phyloP scores from a whole-genome alignment of 1,140 invertebrate genomes.

The Panagrolaimus sp. region DNA sequence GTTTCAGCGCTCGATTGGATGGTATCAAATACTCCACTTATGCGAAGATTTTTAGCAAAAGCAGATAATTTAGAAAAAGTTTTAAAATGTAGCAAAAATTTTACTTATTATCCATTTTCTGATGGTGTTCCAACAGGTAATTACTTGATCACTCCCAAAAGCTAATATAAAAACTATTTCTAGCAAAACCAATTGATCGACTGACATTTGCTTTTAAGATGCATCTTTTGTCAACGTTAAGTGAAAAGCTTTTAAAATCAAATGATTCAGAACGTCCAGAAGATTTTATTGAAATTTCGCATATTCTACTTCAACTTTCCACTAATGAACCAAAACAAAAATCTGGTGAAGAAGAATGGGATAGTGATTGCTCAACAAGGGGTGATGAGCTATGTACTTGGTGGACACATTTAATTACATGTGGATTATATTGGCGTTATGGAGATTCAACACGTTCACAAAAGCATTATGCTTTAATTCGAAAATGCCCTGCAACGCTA shows the following conservation, averaged over 20 bases:
- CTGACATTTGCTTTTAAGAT: slow-evolving; percentile 53
- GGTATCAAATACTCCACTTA: slow-evolving; percentile 1
- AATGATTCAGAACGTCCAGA: slow-evolving; percentile 27
- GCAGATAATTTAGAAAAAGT: background rate
- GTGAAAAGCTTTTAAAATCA: slow-evolving; percentile 30
- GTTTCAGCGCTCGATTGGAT: slow-evolving; percentile 18
- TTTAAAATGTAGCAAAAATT: slow-evolving; percentile 11
- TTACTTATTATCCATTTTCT: slow-evolving; percentile 11
- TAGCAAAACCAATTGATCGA: slow-evolving; percentile 47
- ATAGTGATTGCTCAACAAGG: slow-evolving; percentile 15
- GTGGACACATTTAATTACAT: slow-evolving; percentile 55
- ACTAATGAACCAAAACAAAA: slow-evolving; percentile 26
- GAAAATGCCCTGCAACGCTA: slow-evolving; percentile 45
- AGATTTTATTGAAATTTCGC: slow-evolving; percentile 54
- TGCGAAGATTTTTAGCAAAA: background rate
- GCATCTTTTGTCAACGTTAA: slow-evolving; percentile 43
- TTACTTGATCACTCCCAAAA: background rate
- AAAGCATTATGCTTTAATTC: slow-evolving; percentile 53
- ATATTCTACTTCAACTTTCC: slow-evolving; percentile 46
- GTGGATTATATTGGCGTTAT: slow-evolving; percentile 54
- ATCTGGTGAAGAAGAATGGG: slow-evolving; percentile 29
- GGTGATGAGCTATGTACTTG: slow-evolving; percentile 56
- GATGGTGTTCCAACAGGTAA: slow-evolving; percentile 4
- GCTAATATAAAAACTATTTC: slow-evolving; percentile 19
- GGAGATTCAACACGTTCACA: slow-evolving; percentile 39